Base-by-base conservation (phyloP, 2,797 vertebrate genomes). In the Pelodytes ibericus region DNA sequence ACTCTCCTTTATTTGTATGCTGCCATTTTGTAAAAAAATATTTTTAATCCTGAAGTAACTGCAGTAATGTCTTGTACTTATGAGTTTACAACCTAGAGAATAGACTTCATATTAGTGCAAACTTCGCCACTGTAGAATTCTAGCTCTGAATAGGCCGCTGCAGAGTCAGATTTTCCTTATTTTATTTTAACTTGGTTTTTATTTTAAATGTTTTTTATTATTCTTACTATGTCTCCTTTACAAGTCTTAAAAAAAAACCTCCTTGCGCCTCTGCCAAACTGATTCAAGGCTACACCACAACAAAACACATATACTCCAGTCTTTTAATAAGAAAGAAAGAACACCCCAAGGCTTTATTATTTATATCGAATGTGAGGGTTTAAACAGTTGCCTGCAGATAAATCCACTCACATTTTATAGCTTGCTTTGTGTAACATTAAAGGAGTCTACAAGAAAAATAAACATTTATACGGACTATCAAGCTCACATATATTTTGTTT, bases 291-390 rank as follows among this genome's bases (percentile, higher is more conserved):
- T 74, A 47, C 31, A 69, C 47, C 25, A 79, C 47, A 62, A 72
- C 64, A 57, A 68, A 77, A 72, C 71, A 68, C 77, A 79, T 68
- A 68, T 61, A 63, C 63, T 79, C 49, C 64, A 44, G 77, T 68
- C 77, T 74, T 74, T 79, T 79, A 79, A 73, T 79, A 79, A 69
- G 77, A 73, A 79, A 63, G 30, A 66, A 57, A 79, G 77, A 79
- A 79, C 71, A 79, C 77, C 77, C 77, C 71, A 79, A 79, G 77
- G 77, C 77, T 79, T 69, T 79, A 79, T 73, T 73, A 73, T 79
- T 79, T 79, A 79, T 79, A 63, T 69, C 77, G 63, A 79, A 62
- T 49, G 59, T 63, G 71, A 79, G 51, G 58, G 71, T 79, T 73
- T 79, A 79, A 73, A 74, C 74, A 72, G 77, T 66, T 39, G 57